Conservation (phyloP, 2,888 invertebrate species). For the Hypolimnas misippus region DNA sequence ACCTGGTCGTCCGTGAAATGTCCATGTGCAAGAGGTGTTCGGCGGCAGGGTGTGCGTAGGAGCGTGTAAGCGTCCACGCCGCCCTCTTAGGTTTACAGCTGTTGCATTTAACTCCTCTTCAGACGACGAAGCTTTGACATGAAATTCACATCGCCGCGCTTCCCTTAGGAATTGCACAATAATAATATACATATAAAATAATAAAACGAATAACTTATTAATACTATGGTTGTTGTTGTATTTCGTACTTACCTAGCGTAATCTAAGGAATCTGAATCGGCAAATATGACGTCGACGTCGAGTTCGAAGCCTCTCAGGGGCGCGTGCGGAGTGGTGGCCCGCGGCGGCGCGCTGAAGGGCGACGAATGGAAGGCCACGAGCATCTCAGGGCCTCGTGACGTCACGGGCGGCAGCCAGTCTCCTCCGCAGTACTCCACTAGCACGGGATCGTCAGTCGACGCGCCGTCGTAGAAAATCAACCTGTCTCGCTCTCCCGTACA, state of each 20-base stretch:
- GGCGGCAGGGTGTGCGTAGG: constrained; percentile 93
- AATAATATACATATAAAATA: constrained; percentile 13
- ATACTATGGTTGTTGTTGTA: not conserved
- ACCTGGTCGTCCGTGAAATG: constrained; percentile 90
- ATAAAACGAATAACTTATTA: not conserved
- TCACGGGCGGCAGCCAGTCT: constrained; percentile 91
- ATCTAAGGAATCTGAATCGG: constrained; percentile 93
- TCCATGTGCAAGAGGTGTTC: constrained; percentile 94
- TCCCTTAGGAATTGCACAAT: constrained; percentile 58
- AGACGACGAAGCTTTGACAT: constrained; percentile 89
- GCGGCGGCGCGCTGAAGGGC: constrained; percentile 91
- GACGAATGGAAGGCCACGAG: constrained; percentile 94
- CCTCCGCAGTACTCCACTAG: constrained; percentile 95
- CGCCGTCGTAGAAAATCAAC: constrained; percentile 94
- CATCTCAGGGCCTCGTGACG: constrained; percentile 90
- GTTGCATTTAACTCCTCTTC: constrained; percentile 77
- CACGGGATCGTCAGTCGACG: constrained; percentile 91
- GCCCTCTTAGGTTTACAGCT: constrained; percentile 80
- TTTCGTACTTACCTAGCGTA: constrained; percentile 83
- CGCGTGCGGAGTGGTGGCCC: constrained; percentile 83
- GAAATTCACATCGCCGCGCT: constrained; percentile 87
- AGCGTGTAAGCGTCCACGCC: constrained; percentile 89
- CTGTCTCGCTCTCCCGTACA: constrained; percentile 93
- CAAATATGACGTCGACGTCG: constrained; percentile 92
- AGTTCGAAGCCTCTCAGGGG: constrained; percentile 92